Evolutionary conservation across 2,888 invertebrate genomes (phyloP).

Genomic region (Drosophila engyochracea): DNA sequence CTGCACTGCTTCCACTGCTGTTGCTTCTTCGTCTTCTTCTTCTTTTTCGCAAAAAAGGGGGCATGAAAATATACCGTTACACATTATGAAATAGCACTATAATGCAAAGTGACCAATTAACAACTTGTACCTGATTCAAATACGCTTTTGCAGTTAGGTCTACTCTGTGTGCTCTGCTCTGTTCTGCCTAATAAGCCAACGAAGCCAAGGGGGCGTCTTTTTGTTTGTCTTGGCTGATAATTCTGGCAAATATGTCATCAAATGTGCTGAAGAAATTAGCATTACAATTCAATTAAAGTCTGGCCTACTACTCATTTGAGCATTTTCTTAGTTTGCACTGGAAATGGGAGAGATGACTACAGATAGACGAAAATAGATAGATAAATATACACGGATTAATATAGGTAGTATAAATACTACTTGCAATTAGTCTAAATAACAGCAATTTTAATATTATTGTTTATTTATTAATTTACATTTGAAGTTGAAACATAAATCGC

Average conservation of each 20-base stretch:
- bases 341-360: not conserved
- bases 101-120: conserved; percentile 79
- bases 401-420: not conserved
- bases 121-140: conserved; percentile 48
- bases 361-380: not conserved
- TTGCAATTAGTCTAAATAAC: not conserved
- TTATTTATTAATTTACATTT: not conserved
- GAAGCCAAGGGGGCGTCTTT: conserved; percentile 39
- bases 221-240: conserved; percentile 17
- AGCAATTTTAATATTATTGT: not conserved
- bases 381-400: not conserved
- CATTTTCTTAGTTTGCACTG: not conserved
- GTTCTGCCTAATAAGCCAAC: conserved; percentile 32
- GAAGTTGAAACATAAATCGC: not conserved
- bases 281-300: not conserved
- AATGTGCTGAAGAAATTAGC: not conserved
- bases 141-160: conserved; percentile 28
- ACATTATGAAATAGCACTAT: conserved; percentile 64
- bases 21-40: conserved; percentile 1
- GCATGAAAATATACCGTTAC: conserved; percentile 62
- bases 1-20: not conserved
- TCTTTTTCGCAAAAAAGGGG: not conserved
- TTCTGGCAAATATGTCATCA: conserved; percentile 1
- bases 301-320: not conserved
- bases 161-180: not conserved